phyloP scores from a whole-genome alignment of 2,113 vertebrate genomes.

The Arenaria interpres region DNA sequence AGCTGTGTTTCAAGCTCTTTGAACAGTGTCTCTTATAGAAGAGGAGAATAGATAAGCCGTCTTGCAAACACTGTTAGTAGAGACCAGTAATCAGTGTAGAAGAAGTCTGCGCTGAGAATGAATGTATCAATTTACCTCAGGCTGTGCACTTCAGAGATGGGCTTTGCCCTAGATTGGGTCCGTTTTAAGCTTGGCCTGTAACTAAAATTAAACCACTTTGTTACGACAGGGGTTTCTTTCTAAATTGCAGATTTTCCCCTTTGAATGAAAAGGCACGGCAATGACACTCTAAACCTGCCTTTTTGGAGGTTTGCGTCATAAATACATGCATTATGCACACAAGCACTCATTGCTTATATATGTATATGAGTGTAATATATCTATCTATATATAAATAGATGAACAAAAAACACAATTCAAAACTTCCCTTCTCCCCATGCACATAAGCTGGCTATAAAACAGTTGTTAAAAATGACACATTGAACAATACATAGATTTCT shows the following conservation, averaged over 20 bases:
- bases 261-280: not conserved
- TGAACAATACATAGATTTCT: not conserved
- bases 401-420: not conserved
- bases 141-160: conserved; percentile 54
- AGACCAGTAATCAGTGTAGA: conserved; percentile 64
- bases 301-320: not conserved
- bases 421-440: not conserved
- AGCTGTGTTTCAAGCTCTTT: conserved; percentile 75
- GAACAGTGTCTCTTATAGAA: conserved; percentile 69
- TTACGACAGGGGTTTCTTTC: not conserved
- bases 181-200: not conserved
- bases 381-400: not conserved
- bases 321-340: not conserved
- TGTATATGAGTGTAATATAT: not conserved
- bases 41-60: conserved; percentile 76
- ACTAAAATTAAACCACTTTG: conserved; percentile 38
- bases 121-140: conserved; percentile 75
- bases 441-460: not conserved
- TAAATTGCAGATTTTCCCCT: not conserved
- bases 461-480: not conserved
- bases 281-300: not conserved
- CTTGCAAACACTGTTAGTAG: conserved; percentile 75
- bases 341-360: not conserved
- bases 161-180: conserved; percentile 37
- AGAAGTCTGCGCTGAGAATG: conserved; percentile 56